Base-by-base conservation (phyloP, 2,113 vertebrate species). In the Lota lota region DNA sequence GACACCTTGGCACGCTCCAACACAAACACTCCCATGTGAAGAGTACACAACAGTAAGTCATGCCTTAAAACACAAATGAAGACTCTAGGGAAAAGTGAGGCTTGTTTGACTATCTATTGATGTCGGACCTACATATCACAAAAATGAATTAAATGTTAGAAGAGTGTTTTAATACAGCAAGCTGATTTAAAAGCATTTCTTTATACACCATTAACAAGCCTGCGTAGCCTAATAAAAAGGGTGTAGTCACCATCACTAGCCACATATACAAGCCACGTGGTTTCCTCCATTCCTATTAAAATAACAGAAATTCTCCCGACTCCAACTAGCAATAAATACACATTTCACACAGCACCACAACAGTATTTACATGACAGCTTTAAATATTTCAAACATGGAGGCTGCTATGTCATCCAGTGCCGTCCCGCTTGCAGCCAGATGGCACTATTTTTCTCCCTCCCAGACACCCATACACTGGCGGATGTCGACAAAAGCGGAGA, bases 381-480 rank as follows among this genome's bases (percentile, higher is more conserved):
- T 12, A 11, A 60, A 20, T 6, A 18, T 15, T 21, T 65, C 15
- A 68, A 15, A 64, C 18, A 51, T 63, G 40, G 24, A 62, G 50
- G 47, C 11, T 36, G 47, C 24, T 68, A 67, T 40, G 33, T 22
- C 40, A 22, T 12, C 63, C 51, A 24, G 70, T 17, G 16, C 24
- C 66, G 70, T 36, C n/a, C 36, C 51, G 22, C 71, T 67, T 10
- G 18, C 89, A 88, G 87, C 90, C 89, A 92, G 92, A 71, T 89
- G 91, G 91, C 85, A 74, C 83, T 80, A 72, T 88, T 87, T 72
- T 65, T 76, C 76, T 78, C 75, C 73, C 67, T 65, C 72, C 62
- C 21, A 68, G 20, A 66, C 75, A 72, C n/a, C 53, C 67, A 51
- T 72, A 74, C 61, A 40, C 64, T 81, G 80, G 60, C 72, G 73